Evolutionary conservation across 2,888 invertebrate species (phyloP).

Genomic region (Hirudinaria manillensis): DNA sequence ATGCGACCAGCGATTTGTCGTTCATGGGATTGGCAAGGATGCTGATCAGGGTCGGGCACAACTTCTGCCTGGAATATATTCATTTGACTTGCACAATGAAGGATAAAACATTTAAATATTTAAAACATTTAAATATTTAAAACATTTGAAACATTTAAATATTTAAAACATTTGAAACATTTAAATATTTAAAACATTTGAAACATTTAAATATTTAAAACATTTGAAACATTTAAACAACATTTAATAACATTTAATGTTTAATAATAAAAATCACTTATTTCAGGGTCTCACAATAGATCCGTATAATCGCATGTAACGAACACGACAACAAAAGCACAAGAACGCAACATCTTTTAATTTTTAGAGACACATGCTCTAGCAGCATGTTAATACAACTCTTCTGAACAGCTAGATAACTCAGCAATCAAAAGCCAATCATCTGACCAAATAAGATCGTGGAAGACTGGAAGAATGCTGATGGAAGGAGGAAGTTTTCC

Average conservation of each 20-base stretch:
- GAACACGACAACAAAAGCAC: too few relatives aligned
- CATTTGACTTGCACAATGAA: neutral
- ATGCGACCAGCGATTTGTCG: constrained; percentile 58
- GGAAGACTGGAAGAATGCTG: constrained; percentile 44
- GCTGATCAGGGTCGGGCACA: constrained; percentile 80
- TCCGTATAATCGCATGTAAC: too few relatives aligned
- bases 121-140: too few relatives aligned
- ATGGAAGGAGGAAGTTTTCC: constrained; percentile 58
- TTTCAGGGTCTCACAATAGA: too few relatives aligned
- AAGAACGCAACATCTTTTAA: too few relatives aligned
- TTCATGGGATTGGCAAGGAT: constrained; percentile 80
- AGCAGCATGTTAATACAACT: too few relatives aligned
- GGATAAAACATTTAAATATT: neutral
- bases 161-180: neutral
- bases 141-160: neutral
- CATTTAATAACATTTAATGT: neutral
- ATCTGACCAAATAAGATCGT: constrained; percentile 51
- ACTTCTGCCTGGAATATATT: constrained; percentile 67
- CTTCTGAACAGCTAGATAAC: too few relatives aligned
- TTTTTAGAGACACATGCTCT: too few relatives aligned
- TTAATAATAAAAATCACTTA: too few relatives aligned
- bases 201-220: neutral
- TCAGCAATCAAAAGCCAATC: neutral
- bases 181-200: neutral
- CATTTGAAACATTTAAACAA: neutral